phyloP scores from a whole-genome alignment of 2,113 vertebrate genomes.

The Lepus europaeus region DNA sequence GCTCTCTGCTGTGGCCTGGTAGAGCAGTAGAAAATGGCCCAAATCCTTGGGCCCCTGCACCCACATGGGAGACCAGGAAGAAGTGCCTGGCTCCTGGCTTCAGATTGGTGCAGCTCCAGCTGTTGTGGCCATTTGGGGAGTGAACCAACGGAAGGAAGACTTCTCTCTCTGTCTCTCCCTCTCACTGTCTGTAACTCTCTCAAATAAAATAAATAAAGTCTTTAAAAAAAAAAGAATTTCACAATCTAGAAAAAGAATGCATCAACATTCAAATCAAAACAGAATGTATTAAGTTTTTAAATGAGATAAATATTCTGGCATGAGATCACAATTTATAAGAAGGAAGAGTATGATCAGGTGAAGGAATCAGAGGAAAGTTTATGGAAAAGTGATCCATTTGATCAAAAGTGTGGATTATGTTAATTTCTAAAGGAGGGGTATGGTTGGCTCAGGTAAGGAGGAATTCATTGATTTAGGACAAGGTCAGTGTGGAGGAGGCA shows the following conservation, averaged over 20 bases:
- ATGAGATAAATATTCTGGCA: not conserved
- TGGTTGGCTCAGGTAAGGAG: not conserved
- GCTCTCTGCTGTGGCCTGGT: too few species aligned
- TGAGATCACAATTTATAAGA: not conserved
- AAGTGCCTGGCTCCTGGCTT: too few species aligned
- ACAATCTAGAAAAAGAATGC: not conserved
- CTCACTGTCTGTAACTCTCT: too few species aligned
- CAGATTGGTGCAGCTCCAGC: too few species aligned
- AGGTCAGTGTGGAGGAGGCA: fast-evolving
- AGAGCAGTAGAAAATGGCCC: too few species aligned
- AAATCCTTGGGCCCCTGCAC: too few species aligned
- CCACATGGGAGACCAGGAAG: too few species aligned
- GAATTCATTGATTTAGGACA: not conserved
- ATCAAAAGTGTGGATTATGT: not conserved
- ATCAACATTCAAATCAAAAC: not conserved
- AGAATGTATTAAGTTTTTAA: not conserved
- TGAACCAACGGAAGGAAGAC: too few species aligned
- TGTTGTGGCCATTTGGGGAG: too few species aligned
- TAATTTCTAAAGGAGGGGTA: not conserved
- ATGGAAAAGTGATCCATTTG: not conserved
- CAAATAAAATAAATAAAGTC: too few species aligned
- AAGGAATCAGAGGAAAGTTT: not conserved
- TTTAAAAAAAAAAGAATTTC: not conserved
- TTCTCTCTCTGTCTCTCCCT: too few species aligned
- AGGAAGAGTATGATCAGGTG: not conserved